Evolutionary conservation across 2,888 invertebrate species (phyloP), one percentile per base, ranked within the genome.

Genomic region (Noctua janthe): DNA sequence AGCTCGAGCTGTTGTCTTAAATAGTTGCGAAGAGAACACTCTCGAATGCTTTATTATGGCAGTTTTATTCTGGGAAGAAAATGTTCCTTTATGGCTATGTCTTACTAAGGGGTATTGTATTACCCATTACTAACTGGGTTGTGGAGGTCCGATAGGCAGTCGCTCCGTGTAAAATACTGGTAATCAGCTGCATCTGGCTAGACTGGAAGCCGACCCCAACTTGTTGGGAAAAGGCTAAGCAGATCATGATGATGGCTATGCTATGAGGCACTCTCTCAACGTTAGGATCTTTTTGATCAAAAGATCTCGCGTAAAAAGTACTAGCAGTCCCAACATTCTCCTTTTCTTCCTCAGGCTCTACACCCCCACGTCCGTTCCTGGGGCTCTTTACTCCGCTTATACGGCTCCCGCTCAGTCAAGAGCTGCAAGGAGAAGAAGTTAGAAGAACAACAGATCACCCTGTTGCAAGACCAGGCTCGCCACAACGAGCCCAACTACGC

Each of bases 311-410:
- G 54, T 54, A 8, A 1, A 59, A 59, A 59, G 11, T 15, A 56
- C 29, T 29, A 62, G 8, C 8, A 15, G 35, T 47, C 23, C 35
- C 11, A 62, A 23, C 3, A 13, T 7, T 29, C 8, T 1, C 3
- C 2, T 51, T 43, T 49, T 20, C 59, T 59, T 15, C 29, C 6
- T 10, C 77, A 95, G 98, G 98, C 98, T 75, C 97, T 99, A 51
- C 99, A 99, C 97, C 99, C 99, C 0, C 99, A 99, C 94, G 98
- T 99, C 76, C 98, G 98, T 49, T 99, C 98, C 3, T 99, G 99
- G 99, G 99, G 99, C 76, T 99, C 99, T 0, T 97, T 99, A 70
- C 96, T 99, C 17, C 98, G 99, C 0, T 97, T 99, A 56, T 99
- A 99, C 95, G 99, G 99, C 76, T 99, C 98, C 90, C 98, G 98